Evolutionary conservation across 37 sponge, comb jelly and placozoan genomes (phyloP), one percentile per base, ranked within the genome.

Genomic region (Corticium candelabrum): DNA sequence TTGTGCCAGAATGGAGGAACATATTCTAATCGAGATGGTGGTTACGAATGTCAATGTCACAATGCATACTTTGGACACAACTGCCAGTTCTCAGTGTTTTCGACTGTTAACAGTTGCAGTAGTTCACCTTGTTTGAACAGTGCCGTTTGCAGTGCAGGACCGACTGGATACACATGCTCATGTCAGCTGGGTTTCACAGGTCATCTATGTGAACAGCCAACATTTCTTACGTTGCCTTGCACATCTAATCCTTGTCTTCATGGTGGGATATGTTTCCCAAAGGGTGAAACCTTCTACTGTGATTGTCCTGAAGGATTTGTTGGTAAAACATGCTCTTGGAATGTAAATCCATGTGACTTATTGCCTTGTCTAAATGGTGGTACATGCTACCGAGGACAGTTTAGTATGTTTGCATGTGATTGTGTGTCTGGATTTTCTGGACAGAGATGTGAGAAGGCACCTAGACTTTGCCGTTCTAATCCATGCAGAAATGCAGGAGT

Each of bases 321-420:
- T 4, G 91, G 91, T 1, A 87, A 85, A 1, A 37, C 38, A 35
- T 91, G 91, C 67, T 81, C 87, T 27, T 91, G 82, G 74, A 83
- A 84, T 1, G 40, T 87, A 3, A 73, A 91, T 43, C 82, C 71
- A 68, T 91, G 91, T 80, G 91, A 91, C 69, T 78, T 87, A 15
- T 35, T 80, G 31, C 88, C 86, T 5, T 87, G 88, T 41, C 73
- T 75, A 2, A 91, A 91, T 82, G 88, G 85, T 37, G 91, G 91
- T 11, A 84, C 77, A 31, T 90, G 91, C 41, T 41, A 0, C 29
- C 77, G 81, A 29, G 34, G 35, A 31, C 43, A 75, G 43, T 41
- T 67, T 40, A 57, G 76, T 79, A 21, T 40, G 2, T 90, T 81
- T 76, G 77, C 32, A 29, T 90, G 91, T 37, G 41, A 69, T 36